Evolutionary conservation across 1,140 invertebrate genomes (phyloP), one percentile per base, ranked within the genome.

Genomic region (Bombus picipes): DNA sequence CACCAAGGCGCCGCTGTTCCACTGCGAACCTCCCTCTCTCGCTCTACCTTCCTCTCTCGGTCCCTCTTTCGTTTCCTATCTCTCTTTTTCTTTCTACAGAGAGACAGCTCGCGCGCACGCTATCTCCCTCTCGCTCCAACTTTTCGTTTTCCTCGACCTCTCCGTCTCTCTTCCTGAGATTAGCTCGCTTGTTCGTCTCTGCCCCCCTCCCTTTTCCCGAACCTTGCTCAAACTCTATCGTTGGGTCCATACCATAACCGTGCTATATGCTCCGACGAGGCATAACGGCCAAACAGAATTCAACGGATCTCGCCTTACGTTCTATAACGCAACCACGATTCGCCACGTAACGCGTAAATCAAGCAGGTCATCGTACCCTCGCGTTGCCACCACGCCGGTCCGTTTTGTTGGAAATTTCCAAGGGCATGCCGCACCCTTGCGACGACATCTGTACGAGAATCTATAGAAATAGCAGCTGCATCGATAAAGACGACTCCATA

Each of bases 281-380:
- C 57, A 66, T 71, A 43, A 59, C 66, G 53, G 53, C 72, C 32
- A 70, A 65, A 41, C n/a, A 83, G 66, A 65, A 74, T 82, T 82
- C 65, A 75, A 71, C 77, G 89, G 78, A 84, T 87, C 66, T 89
- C 53, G 82, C 47, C 78, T 89, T 87, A 85, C 82, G 78, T 89
- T 82, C 78, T 90, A 90, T 88, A 82, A 83, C 82, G 89, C 89
- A 90, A 86, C 71, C 81, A 62, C 77, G 77, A 59, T 82, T 75
- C 85, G 75, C 88, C 87, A 79, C 81, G 87, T 91, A 89, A 87
- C 86, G 57, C 73, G 84, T 78, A 87, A 89, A 90, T 89, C 90
- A 70, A 87, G 76, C 87, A 76, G 92, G 91, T 92, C 92, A 92
- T 92, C 91, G 91, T 91, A 91, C 91, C 68, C 73, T 74, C 25